These are phyloP conservation scores for Aphelenchoides besseyi DNA, from an alignment of 1,140 invertebrate genomes.

Conservation along the genomic window DNA sequence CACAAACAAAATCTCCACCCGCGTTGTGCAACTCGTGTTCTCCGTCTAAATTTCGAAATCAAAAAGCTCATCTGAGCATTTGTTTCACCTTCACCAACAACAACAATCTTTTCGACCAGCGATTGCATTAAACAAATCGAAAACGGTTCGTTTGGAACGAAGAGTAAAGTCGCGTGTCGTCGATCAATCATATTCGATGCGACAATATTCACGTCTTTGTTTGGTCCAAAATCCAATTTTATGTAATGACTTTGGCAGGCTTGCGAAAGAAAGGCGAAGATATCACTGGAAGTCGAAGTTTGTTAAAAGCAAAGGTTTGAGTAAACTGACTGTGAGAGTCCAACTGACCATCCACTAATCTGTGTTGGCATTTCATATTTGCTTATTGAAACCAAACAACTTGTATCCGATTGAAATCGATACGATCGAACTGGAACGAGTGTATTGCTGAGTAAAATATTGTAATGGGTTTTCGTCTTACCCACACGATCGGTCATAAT, in stretches of 20 bases:
- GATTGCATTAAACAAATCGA: conserved; percentile 33
- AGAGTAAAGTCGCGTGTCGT: conserved; percentile 32
- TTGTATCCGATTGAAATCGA: conserved; percentile 31
- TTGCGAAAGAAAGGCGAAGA: conserved; percentile 32
- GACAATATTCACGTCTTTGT: conserved; percentile 28
- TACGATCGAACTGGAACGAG: conserved; percentile 52
- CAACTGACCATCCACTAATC: conserved; percentile 42
- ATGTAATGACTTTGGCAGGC: conserved; percentile 39
- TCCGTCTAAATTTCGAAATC: conserved; percentile 18
- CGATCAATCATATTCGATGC: conserved; percentile 22
- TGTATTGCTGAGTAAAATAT: too few species aligned
- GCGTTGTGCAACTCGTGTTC: conserved; percentile 36
- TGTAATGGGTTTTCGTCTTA: too few species aligned
- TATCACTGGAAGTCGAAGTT: not conserved
- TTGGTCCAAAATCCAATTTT: conserved; percentile 37
- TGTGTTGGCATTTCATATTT: conserved; percentile 58
- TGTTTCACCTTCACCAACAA: conserved; percentile 43
- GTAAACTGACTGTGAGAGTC: not conserved
- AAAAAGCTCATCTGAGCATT: too few species aligned
- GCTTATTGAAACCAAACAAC: conserved; percentile 38
- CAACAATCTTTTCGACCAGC: conserved; percentile 31
- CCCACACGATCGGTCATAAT: conserved; percentile 58
- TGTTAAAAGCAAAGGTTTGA: conserved; percentile 4
- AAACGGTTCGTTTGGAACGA: conserved; percentile 28
- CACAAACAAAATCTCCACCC: conserved; percentile 36